Base-by-base conservation (phyloP, 2,888 invertebrate species). In the Microctonus brassicae region DNA sequence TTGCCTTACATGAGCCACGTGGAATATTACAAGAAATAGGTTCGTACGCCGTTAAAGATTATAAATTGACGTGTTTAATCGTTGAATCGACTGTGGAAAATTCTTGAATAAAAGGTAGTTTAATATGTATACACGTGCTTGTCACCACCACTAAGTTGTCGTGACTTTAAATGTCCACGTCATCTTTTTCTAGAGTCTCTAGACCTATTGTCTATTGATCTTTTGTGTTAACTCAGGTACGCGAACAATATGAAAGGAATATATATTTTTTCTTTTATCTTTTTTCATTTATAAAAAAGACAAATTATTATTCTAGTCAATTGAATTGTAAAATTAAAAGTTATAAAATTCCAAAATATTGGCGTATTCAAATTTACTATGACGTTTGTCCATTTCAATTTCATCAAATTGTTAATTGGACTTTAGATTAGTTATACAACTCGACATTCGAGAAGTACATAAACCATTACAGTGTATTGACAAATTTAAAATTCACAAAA, bases 371-470 rank as follows among this genome's bases (percentile, higher is more conserved):
- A 52, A 63, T 52, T 55, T 65, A 71, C 67, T 73, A 20, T 17
- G 20, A 20, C 53, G 5, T n/a, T 39, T 53, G 64, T 36, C 63
- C 65, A 71, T 69, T 75, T 72, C 67, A 72, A 70, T 63, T 68
- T 72, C 66, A 69, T 72, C 73, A 72, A 72, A 75, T 75, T 73
- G 73, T 79, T 78, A 78, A 80, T 78, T 78, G 77, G 62, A 77
- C 75, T 65, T 67, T 69, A 62, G 75, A 79, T 80, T 79, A 77
- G 77, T 76, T n/a, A n/a, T 60, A 76, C 33, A 75, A 72, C 72
- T 74, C 72, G 78, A 75, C 77, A 75, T 75, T 73, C 75, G 77
- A n/a, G n/a, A n/a, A n/a, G n/a, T n/a, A n/a, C n/a, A n/a, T n/a
- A n/a, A n/a, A n/a, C n/a, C n/a, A n/a, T n/a, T n/a, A n/a, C n/a